A percentile compares a stretch with the other conserved stretches of the same genome.
phyloP scores from a whole-genome alignment of 2,113 vertebrate species.

The Siniperca chuatsi region DNA sequence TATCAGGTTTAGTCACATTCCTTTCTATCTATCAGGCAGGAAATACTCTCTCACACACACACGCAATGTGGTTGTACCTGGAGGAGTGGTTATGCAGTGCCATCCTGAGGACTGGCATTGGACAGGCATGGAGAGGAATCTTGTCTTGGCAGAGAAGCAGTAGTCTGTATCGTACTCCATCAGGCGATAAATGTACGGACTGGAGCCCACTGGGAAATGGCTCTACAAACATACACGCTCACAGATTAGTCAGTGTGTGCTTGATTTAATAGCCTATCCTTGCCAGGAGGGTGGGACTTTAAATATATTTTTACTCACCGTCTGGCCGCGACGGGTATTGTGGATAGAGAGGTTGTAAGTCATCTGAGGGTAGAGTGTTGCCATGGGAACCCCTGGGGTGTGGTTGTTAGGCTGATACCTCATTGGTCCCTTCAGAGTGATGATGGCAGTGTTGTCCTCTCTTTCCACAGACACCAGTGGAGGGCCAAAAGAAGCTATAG shows the following conservation, averaged over 20 bases:
- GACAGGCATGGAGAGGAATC: constrained; percentile 27
- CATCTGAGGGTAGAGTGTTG: constrained; percentile 83
- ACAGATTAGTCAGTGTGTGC: constrained; percentile 12
- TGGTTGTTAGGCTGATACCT: constrained; percentile 81
- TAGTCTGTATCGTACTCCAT: constrained; percentile 63
- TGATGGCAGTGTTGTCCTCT: constrained; percentile 80
- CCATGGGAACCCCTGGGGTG: constrained; percentile 75
- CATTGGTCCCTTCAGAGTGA: constrained; percentile 87
- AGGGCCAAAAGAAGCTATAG: constrained; percentile 87
- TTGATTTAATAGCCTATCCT: constrained; percentile 8
- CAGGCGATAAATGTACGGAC: constrained; percentile 40
- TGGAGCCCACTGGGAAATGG: constrained; percentile 34
- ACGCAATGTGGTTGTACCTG: constrained; percentile 57
- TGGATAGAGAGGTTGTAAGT: constrained; percentile 87
- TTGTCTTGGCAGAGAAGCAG: constrained; percentile 74
- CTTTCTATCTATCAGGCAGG: constrained; percentile 12
- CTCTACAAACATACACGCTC: constrained; percentile 44
- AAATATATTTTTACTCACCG: constrained; percentile 76
- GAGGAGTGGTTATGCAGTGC: constrained; percentile 67
- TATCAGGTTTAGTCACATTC: constrained; percentile 48
- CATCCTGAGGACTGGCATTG: constrained; percentile 53
- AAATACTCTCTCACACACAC: neutral
- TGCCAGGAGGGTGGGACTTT: neutral
- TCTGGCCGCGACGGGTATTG: constrained; percentile 76
- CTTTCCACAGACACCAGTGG: constrained; percentile 84